These are phyloP conservation scores for Cataglyphis albicans DNA, from an alignment of 2,888 invertebrate genomes.

Conservation along the genomic window DNA sequence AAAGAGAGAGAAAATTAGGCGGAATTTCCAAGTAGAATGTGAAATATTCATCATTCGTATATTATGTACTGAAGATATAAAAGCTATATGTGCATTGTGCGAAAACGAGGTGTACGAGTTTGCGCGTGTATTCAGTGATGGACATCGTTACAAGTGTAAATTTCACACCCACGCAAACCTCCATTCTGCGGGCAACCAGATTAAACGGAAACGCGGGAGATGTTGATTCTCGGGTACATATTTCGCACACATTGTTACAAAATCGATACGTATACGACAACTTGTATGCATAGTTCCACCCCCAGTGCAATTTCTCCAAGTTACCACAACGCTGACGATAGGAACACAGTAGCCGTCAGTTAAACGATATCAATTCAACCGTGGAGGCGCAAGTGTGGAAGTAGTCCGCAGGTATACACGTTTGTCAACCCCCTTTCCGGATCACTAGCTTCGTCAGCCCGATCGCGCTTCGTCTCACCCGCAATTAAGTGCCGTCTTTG, in stretches of 20 bases:
- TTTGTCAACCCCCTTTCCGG: slow-evolving; percentile 35
- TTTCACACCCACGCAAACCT: slow-evolving; percentile 11
- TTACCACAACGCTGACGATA: slow-evolving; percentile 31
- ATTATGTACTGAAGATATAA: slow-evolving; percentile 70
- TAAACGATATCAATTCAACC: slow-evolving; percentile 19
- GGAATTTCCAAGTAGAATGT: slow-evolving; percentile 58
- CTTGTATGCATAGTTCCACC: slow-evolving; percentile 22
- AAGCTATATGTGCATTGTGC: neutral
- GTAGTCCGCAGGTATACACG: slow-evolving; percentile 29
- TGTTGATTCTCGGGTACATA: slow-evolving; percentile 42
- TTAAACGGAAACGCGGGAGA: slow-evolving; percentile 32
- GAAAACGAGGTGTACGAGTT: neutral
- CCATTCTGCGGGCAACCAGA: slow-evolving; percentile 32
- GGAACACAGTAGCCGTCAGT: slow-evolving; percentile 7
- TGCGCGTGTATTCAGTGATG: neutral
- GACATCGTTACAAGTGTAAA: slow-evolving; percentile 37
- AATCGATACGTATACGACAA: slow-evolving; percentile 60
- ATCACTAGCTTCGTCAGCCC: neutral
- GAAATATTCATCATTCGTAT: slow-evolving; percentile 62
- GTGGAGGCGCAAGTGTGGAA: slow-evolving; percentile 33
- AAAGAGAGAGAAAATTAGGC: neutral
- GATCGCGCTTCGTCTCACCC: neutral
- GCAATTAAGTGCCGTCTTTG: slow-evolving; percentile 46
- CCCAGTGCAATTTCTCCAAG: slow-evolving; percentile 53
- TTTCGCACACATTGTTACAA: slow-evolving; percentile 58